Evolutionary conservation across 2,113 vertebrate genomes (phyloP), one percentile per base, ranked within the genome.

Genomic region (Grammomys dolichurus): DNA sequence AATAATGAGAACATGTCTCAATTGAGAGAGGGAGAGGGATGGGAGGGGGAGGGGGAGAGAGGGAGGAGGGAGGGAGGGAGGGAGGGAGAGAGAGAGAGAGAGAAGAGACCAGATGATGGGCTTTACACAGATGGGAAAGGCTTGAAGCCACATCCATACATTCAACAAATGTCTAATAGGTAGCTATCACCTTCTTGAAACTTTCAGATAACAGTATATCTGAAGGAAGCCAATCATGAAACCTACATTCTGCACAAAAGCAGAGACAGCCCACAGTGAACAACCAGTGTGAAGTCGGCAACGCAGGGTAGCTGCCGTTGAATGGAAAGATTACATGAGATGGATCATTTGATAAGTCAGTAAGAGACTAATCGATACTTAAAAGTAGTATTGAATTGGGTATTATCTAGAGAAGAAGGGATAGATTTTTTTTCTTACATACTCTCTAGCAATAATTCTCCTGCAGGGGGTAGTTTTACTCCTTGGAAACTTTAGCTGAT

Each of bases 381-480:
- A 36, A 89, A 91, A 46, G 73, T 58, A 43, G 26, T 16, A 14
- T 85, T 80, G 36, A 73, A 58, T 56, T 73, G 65, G 36, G 4
- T 36, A 40, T 90, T 87, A 87, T 56, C 78, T 84, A 26, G 63
- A 88, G 33, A 96, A 94, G 17, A 60, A 12, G 24, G 67, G 40
- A 24, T 87, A 33, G 87, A 73, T 58, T 90, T 43, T 94, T 92
- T 56, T 65, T n/a, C 19, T 40, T 8, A 80, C 43, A 26, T 48
- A 51, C 24, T 54, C 46, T 88, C 16, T 67, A 65, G 19, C 31
- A 54, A 11, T 80, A 19, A 13, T 87, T 76, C 90, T 94, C 56
- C 87, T 60, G 19, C 36, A 82, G 31, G 24, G 36, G 14, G 5
- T 36, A 36, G 26, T 43, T 89, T 84, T 82, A 19, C 7, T n/a